Percentiles rank a stretch among this genome's conserved stretches.
Conservation (phyloP, 2,888 invertebrate species). For the Sarcophaga carnaria region DNA sequence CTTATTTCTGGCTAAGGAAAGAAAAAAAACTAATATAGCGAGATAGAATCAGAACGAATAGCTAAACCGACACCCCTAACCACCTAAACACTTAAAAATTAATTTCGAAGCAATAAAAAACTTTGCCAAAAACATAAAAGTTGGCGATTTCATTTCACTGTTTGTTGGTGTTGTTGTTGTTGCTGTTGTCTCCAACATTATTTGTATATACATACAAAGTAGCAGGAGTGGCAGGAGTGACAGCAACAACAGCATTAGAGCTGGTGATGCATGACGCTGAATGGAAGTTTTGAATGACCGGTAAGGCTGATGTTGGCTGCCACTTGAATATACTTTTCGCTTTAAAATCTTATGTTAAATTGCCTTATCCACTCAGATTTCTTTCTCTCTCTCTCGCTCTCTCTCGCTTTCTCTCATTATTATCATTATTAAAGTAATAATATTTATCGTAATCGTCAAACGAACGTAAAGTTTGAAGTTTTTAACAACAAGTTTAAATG, state of each 20-base stretch:
- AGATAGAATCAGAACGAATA: too few species aligned
- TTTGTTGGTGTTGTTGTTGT: not conserved
- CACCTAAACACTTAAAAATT: conserved; percentile 70
- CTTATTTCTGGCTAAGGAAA: not conserved
- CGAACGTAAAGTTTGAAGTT: conserved; percentile 13
- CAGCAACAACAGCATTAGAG: too few species aligned
- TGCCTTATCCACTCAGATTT: conserved; percentile 41
- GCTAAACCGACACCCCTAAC: conserved; percentile 52
- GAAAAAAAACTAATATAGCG: conserved; percentile 7
- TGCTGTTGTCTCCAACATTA: too few species aligned
- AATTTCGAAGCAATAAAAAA: conserved; percentile 69
- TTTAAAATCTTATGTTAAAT: conserved; percentile 46
- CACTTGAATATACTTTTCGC: not conserved
- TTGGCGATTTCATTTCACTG: conserved; percentile 47
- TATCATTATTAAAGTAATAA: conserved; percentile 55
- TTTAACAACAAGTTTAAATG: conserved; percentile 7
- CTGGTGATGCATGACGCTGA: conserved; percentile 24
- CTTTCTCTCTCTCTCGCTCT: not conserved
- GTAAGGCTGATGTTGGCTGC: conserved; percentile 49
- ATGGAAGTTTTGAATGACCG: conserved; percentile 49
- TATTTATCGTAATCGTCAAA: conserved; percentile 56
- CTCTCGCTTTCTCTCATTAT: too few species aligned
- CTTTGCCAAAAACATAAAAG: conserved; percentile 66
- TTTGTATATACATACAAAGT: not conserved
- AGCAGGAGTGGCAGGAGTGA: conserved; percentile 33